Evolutionary conservation across 2,888 invertebrate genomes (phyloP), one percentile per base, ranked within the genome.

Genomic region (Vanessa cardui): DNA sequence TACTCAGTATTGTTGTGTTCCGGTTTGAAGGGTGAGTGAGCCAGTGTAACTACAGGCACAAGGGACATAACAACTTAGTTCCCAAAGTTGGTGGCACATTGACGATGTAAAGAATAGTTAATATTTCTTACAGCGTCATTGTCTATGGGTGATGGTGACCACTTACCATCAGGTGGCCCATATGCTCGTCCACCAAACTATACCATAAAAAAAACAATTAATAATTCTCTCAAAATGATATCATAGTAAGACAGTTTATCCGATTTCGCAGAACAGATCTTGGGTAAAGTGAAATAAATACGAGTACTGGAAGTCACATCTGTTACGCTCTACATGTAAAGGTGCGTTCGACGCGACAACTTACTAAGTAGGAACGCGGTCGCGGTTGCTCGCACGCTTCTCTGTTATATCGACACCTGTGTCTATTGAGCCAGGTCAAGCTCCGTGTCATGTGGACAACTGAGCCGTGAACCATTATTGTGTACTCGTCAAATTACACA

Each of bases 311-410:
- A 68, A 64, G 72, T 63, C 58, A 67, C 68, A 62, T 59, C 60
- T 49, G 66, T 73, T 66, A 72, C 68, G 73, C 72, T 73, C 73
- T 68, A 73, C 45, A 72, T 73, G 64, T 45, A 26, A 16, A 54
- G 31, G 52, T 65, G 50, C 26, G 44, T 31, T 44, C 33, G 50
- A 46, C n/a, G 72, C 66, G 72, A 69, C 70, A 69, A 69, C 63
- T 68, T 56, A 64, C 49, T 59, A 73, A 70, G 69, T 66, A 63
- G 71, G 68, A 58, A 66, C 54, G 50, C 62, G 47, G 62, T 67
- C 68, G 59, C 64, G 58, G 62, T 65, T 46, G 60, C 58, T 63
- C 59, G 66, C 69, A 67, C 73, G 68, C 69, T 66, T 65, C 71
- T 72, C 61, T 16, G 58, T 54, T 69, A 46, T 69, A 64, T 59